Conservation (phyloP, 1,140 invertebrate genomes). For the Rhynchophorus ferrugineus region DNA sequence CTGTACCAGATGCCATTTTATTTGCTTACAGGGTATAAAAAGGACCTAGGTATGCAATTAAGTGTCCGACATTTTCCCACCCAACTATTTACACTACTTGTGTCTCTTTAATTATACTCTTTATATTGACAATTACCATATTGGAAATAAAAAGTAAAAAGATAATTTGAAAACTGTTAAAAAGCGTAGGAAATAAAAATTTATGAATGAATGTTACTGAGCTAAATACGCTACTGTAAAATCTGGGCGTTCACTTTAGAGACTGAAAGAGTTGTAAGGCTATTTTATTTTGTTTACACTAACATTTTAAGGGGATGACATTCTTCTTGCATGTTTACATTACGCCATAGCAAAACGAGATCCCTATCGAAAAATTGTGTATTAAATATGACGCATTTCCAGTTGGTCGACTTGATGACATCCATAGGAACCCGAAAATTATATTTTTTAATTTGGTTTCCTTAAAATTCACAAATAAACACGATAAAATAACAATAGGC, state of each 20-base stretch:
- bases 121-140: too few relatives aligned
- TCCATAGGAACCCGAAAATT: not conserved
- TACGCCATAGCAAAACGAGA: not conserved
- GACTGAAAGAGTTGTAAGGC: constrained; percentile 8
- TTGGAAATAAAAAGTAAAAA: too few relatives aligned
- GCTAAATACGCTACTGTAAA: not conserved
- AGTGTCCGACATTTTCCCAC: too few relatives aligned
- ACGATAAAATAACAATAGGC: constrained; percentile 26
- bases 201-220: too few relatives aligned
- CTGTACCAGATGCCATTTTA: constrained; percentile 20
- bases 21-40: constrained; percentile 20
- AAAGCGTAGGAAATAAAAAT: too few relatives aligned
- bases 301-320: constrained; percentile 2
- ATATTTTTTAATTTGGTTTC: constrained; percentile 5
- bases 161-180: too few relatives aligned
- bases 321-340: not conserved
- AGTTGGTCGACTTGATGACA: not conserved
- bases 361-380: too few relatives aligned
- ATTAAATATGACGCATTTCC: constrained; percentile 11
- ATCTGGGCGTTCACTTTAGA: constrained; percentile 2
- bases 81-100: too few relatives aligned
- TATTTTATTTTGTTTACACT: constrained; percentile 15
- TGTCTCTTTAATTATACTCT: too few relatives aligned
- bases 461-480: constrained; percentile 19
- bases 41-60: too few relatives aligned